Evolutionary conservation across 2,797 vertebrate genomes (phyloP), one percentile per base, ranked within the genome.

Genomic region (Microctenopoma lineatum): DNA sequence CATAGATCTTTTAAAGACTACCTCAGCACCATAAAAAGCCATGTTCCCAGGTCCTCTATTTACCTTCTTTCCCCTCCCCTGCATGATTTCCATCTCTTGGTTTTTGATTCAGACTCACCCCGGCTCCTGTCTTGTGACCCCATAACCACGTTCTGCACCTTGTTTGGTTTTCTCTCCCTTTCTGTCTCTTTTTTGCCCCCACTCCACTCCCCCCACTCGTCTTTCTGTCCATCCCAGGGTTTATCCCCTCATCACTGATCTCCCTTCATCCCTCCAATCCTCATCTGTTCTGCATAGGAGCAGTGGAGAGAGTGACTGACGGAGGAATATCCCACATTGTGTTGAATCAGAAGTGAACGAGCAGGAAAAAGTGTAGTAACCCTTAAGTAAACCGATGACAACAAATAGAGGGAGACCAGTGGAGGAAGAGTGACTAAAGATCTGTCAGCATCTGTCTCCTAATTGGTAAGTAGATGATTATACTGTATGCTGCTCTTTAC

Each of bases 211-310:
- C 44, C 59, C 70, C 56, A 64, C 73, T 75, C 54, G 79, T 72
- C 70, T 59, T 54, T 84, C 85, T 83, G 84, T 89, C 90, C 91
- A 90, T 94, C 83, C 86, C 73, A 81, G 87, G 83, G 80, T 92
- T 93, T 93, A 94, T 94, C 92, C 90, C 90, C 87, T 93, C 92
- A 92, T 93, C 89, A 77, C 92, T 95, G 92, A 94, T 94, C 94
- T 94, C 89, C 77, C 89, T 93, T 94, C 92, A 94, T 94, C 92
- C 90, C 91, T 92, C 80, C 90, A 94, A 93, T 94, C 92, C 92
- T 94, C 90, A 92, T 94, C 92, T 91, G 90, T 92, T 92, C 85
- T 79, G 90, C 92, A 88, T 70, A 88, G 93, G 83, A 87, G 81
- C 85, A 77, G 79, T 54, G 56, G 79, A 80, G 82, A 52, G 77